phyloP scores from a whole-genome alignment of 1,140 invertebrate species.

The Papilio polytes region DNA sequence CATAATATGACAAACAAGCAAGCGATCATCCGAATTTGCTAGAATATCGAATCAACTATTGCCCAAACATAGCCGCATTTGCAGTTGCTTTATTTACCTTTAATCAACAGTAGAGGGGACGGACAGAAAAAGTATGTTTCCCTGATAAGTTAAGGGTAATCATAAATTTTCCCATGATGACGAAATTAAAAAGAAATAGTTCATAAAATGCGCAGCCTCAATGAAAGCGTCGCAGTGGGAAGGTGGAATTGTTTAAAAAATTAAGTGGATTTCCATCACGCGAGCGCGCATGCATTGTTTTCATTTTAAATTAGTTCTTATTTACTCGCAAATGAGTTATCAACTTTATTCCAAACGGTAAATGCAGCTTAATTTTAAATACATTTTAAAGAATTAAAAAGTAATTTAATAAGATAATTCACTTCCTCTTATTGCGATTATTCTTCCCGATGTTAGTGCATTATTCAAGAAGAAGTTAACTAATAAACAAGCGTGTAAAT shows the following conservation, averaged over 20 bases:
- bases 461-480: too few relatives aligned
- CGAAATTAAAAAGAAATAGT: neutral
- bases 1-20: too few relatives aligned
- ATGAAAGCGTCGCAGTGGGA: neutral
- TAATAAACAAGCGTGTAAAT: too few relatives aligned
- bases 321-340: constrained; percentile 20
- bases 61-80: too few relatives aligned
- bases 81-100: too few relatives aligned
- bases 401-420: neutral
- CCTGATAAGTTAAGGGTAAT: neutral
- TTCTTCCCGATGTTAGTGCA: too few relatives aligned
- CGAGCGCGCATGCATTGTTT: constrained; percentile 33
- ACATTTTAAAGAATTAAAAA: too few relatives aligned
- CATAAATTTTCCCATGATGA: neutral
- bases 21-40: too few relatives aligned
- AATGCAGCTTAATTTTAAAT: neutral
- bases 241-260: constrained; percentile 38
- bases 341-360: neutral
- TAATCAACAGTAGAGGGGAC: too few relatives aligned
- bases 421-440: neutral
- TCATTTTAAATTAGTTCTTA: constrained; percentile 41
- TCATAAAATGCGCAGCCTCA: neutral
- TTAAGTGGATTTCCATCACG: constrained; percentile 39
- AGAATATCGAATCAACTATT: too few relatives aligned
- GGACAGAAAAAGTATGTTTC: too few relatives aligned